These are phyloP conservation scores for Patella ulyssiponensis DNA, from an alignment of 2,888 invertebrate genomes.

Conservation along the genomic window DNA sequence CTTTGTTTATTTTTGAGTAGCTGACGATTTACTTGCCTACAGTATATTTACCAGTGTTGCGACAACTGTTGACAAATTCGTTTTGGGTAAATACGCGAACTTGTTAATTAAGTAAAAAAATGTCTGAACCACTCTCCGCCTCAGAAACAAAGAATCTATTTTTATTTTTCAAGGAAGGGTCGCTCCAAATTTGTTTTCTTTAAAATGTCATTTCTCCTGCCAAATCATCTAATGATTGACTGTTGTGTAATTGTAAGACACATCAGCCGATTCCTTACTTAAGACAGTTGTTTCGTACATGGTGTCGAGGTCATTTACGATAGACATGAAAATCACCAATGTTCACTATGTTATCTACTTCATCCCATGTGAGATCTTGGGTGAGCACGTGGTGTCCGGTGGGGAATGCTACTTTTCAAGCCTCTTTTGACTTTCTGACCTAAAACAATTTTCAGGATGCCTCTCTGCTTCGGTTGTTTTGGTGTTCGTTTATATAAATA, in stretches of 20 bases:
- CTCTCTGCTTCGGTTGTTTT: no score
- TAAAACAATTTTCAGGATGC: no score
- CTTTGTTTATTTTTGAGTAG: slow-evolving; percentile 1
- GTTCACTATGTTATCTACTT: no score
- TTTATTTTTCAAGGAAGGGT: not conserved
- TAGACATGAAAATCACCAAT: no score
- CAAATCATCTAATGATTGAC: not conserved
- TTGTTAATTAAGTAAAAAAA: slow-evolving; percentile 9
- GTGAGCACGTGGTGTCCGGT: no score
- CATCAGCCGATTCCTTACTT: not conserved
- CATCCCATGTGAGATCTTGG: no score
- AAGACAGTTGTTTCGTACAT: no score
- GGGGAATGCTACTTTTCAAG: no score
- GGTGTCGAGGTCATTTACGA: no score
- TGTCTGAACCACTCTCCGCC: not conserved
- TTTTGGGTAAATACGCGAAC: not conserved
- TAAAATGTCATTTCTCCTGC: not conserved
- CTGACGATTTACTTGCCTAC: slow-evolving; percentile 7
- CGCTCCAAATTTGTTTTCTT: not conserved
- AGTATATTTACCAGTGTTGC: not conserved
- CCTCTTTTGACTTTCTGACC: no score
- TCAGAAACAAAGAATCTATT: slow-evolving; percentile 11
- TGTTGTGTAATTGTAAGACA: not conserved
- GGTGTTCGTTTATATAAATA: no score
- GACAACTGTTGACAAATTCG: slow-evolving; percentile 7